phyloP scores from a whole-genome alignment of 2,113 vertebrate genomes.

The Dunckerocampus dactyliophorus region DNA sequence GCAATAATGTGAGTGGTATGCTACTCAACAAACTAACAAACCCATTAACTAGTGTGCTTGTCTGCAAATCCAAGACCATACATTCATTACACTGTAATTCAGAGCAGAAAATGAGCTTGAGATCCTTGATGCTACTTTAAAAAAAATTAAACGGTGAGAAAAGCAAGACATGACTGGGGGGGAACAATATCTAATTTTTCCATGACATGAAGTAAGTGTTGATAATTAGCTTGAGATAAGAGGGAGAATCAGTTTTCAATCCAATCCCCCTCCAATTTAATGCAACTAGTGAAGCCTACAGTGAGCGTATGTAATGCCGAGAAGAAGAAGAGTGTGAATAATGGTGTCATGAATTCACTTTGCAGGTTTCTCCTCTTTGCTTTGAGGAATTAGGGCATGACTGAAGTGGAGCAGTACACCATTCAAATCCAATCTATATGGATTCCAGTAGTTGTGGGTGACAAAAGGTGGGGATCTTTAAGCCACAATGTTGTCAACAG shows the following conservation, averaged over 20 bases:
- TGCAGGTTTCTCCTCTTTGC: slow-evolving; percentile 39
- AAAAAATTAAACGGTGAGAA: slow-evolving; percentile 24
- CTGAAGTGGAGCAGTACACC: slow-evolving; percentile 14
- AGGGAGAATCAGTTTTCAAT: slow-evolving; percentile 44
- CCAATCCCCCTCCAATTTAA: slow-evolving; percentile 32
- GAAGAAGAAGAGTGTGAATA: slow-evolving; percentile 43
- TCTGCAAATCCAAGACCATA: slow-evolving; percentile 70
- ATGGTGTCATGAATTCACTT: slow-evolving; percentile 45
- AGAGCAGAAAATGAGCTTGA: slow-evolving; percentile 74
- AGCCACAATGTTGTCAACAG: slow-evolving; percentile 1
- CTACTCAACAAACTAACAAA: slow-evolving; percentile 73
- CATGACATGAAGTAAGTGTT: slow-evolving; percentile 57
- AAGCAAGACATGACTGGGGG: slow-evolving; percentile 37
- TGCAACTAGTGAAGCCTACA: slow-evolving; percentile 25
- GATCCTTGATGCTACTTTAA: slow-evolving; percentile 54
- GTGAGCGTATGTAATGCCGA: slow-evolving; percentile 34
- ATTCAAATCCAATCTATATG: slow-evolving; percentile 22
- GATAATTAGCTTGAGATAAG: slow-evolving; percentile 52
- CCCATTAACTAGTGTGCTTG: slow-evolving; percentile 67
- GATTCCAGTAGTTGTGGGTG: slow-evolving; percentile 15
- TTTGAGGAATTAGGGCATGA: slow-evolving; percentile 28
- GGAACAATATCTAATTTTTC: slow-evolving; percentile 53
- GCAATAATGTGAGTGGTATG: slow-evolving; percentile 71
- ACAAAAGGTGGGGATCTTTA: slow-evolving; percentile 18
- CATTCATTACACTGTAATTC: slow-evolving; percentile 73